These are phyloP conservation scores for Tetranychus cinnabarinus DNA, from an alignment of 1,140 invertebrate species.

Conservation along the genomic window DNA sequence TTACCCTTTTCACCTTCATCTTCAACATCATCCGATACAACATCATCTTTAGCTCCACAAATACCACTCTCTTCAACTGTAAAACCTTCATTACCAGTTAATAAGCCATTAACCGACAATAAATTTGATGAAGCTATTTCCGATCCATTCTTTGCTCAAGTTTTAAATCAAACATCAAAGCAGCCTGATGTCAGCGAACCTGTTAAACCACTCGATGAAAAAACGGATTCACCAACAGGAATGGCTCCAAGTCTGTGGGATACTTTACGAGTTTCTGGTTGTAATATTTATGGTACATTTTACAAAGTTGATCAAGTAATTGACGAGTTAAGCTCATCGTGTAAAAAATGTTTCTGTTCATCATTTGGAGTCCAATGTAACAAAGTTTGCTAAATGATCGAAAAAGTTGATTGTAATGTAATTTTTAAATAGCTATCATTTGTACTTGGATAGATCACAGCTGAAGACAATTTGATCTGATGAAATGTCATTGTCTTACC, in stretches of 20 bases:
- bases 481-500: too few relatives aligned
- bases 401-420: not conserved
- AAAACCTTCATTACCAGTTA: not conserved
- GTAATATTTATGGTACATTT: conserved; percentile 75
- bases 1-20: too few relatives aligned
- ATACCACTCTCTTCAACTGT: not conserved
- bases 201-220: not conserved
- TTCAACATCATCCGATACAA: too few relatives aligned
- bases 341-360: conserved; percentile 60
- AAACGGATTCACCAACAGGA: not conserved
- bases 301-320: conserved; percentile 61
- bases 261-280: conserved; percentile 36
- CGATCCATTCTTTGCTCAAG: too few relatives aligned
- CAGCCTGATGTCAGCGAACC: not conserved
- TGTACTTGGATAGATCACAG: not conserved
- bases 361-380: conserved; percentile 62
- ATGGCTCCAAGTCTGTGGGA: not conserved
- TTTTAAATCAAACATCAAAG: not conserved
- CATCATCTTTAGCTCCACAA: not conserved
- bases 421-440: not conserved
- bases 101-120: not conserved
- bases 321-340: conserved; percentile 50
- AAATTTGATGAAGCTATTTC: not conserved
- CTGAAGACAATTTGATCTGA: too few relatives aligned
- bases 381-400: conserved; percentile 27